phyloP scores from a whole-genome alignment of 2,888 invertebrate species.

The Caenorhabditis sp. region DNA sequence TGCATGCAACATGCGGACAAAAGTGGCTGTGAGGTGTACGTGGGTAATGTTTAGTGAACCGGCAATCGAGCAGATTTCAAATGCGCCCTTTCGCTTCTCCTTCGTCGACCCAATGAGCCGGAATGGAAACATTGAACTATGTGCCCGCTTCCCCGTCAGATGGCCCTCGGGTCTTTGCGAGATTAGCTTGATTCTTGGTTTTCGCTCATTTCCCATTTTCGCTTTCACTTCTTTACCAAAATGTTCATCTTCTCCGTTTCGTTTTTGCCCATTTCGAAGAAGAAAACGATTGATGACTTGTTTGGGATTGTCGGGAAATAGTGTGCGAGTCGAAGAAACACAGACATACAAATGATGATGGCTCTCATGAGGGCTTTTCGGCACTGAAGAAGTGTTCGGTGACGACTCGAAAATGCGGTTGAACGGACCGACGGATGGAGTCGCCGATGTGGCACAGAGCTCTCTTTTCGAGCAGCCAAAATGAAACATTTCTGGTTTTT shows the following conservation, averaged over 20 bases:
- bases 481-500: conserved; percentile 21
- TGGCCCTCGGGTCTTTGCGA: conserved; percentile 42
- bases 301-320: conserved; percentile 7
- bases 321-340: not conserved
- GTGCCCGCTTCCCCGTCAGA: conserved; percentile 21
- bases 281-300: conserved; percentile 47
- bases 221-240: not conserved
- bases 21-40: conserved; percentile 45
- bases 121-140: conserved; percentile 54
- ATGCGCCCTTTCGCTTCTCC: conserved; percentile 41
- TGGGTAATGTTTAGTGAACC: conserved; percentile 57
- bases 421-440: conserved; percentile 5
- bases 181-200: conserved; percentile 55
- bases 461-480: not conserved
- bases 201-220: conserved; percentile 12
- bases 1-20: conserved; percentile 36
- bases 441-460: conserved; percentile 2
- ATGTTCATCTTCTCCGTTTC: conserved; percentile 23
- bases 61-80: conserved; percentile 52
- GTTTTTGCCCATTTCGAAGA: conserved; percentile 14
- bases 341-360: conserved; percentile 21
- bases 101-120: conserved; percentile 49
- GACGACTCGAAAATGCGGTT: not conserved
- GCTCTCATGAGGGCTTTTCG: conserved; percentile 23
- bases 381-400: not conserved